Evolutionary conservation across 1,140 invertebrate genomes (phyloP).

Genomic region (Apis laboriosa): DNA sequence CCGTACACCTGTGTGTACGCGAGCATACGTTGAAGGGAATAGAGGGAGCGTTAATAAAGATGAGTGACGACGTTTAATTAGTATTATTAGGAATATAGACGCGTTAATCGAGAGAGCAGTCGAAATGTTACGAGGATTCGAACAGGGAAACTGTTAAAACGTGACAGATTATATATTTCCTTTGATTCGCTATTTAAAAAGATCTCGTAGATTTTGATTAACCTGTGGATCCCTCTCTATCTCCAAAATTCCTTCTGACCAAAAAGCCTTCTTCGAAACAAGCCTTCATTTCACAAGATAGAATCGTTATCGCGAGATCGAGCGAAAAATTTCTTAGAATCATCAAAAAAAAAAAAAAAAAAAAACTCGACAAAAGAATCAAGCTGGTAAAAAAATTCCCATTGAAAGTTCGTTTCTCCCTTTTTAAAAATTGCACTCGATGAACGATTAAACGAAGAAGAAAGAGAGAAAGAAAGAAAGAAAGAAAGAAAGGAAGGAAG

Average conservation of each 20-base stretch:
- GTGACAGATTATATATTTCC: background rate
- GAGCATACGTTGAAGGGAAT: background rate
- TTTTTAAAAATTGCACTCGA: background rate
- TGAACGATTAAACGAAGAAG: background rate
- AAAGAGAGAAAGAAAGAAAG: background rate
- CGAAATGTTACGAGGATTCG: slow-evolving; percentile 43
- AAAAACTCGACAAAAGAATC: too few species aligned
- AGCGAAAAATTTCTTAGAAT: too few species aligned
- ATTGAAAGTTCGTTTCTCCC: too few species aligned
- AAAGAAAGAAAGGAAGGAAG: background rate
- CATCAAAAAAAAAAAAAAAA: too few species aligned
- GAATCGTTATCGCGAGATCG: background rate
- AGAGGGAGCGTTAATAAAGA: slow-evolving; percentile 56
- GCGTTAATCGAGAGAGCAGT: slow-evolving; percentile 50
- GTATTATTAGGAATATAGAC: slow-evolving; percentile 51
- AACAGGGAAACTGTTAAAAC: slow-evolving; percentile 24
- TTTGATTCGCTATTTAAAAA: too few species aligned
- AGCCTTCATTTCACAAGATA: too few species aligned
- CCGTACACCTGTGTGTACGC: too few species aligned
- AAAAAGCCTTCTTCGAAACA: too few species aligned
- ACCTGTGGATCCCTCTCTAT: too few species aligned
- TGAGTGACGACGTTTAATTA: slow-evolving; percentile 61
- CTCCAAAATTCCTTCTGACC: background rate
- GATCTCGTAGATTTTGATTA: too few species aligned
- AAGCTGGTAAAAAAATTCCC: too few species aligned